Percentiles rank a stretch among this genome's conserved stretches.
Conservation (phyloP, 2,797 vertebrate genomes). For the Argentina silus region DNA sequence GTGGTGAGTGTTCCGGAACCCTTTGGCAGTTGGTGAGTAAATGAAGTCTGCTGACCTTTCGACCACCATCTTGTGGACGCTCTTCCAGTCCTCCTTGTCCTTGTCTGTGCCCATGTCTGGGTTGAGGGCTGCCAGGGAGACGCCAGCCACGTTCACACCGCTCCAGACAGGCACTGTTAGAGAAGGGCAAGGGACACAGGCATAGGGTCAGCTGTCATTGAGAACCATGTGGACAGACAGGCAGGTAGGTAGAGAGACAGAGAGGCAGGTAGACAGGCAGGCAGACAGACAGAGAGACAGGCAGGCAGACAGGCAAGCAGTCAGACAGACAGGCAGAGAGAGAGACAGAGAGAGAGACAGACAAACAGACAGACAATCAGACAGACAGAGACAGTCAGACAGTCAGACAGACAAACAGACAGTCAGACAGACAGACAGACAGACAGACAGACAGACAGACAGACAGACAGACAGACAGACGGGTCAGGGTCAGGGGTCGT, state of each 20-base stretch:
- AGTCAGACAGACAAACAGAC: not conserved
- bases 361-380: not conserved
- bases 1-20: not conserved
- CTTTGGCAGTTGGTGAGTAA: not conserved
- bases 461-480: not conserved
- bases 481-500: constrained; percentile 49
- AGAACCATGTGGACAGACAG: not conserved
- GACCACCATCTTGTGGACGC: constrained; percentile 91
- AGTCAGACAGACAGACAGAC: not conserved
- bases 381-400: not conserved
- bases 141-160: constrained; percentile 93
- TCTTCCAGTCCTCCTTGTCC: constrained; percentile 93
- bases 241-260: not conserved
- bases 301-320: constrained; percentile 1
- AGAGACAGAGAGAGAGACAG: not conserved
- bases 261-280: not conserved
- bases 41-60: constrained; percentile 82
- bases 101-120: constrained; percentile 85
- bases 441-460: not conserved
- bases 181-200: constrained; percentile 6
- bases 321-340: not conserved
- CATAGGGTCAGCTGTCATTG: not conserved
- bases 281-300: not conserved
- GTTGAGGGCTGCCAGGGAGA: constrained; percentile 88
- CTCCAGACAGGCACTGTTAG: constrained; percentile 94